Conservation (phyloP, 2,797 vertebrate genomes). For the Alca torda region DNA sequence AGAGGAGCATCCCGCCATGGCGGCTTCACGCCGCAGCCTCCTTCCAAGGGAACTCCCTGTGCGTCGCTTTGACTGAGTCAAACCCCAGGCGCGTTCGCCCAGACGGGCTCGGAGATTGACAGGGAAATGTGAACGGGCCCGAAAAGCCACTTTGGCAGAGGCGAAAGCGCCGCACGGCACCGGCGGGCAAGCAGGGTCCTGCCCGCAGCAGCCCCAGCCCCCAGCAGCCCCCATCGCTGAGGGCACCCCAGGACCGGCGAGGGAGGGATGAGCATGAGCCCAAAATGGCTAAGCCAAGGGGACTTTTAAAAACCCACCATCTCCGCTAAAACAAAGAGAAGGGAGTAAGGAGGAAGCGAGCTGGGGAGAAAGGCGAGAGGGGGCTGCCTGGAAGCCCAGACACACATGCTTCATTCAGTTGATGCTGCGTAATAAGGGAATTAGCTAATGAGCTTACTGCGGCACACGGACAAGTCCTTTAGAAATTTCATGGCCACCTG, state of each 20-base stretch:
- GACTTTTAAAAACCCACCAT: neutral
- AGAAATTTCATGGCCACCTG: neutral
- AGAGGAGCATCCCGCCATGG: neutral
- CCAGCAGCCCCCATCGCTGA: neutral
- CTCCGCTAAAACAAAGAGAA: neutral
- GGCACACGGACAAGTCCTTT: neutral
- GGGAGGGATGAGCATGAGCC: neutral
- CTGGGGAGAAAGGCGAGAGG: neutral
- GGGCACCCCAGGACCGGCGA: accelerated
- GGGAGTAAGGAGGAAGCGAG: neutral
- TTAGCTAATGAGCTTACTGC: conserved; percentile 52
- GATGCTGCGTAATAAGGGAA: neutral
- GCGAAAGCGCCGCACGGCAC: neutral
- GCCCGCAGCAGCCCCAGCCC: neutral
- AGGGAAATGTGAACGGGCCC: conserved; percentile 33
- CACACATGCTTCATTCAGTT: neutral
- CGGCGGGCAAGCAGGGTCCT: conserved; percentile 56
- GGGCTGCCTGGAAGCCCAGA: neutral
- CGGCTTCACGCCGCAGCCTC: neutral
- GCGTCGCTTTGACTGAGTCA: conserved; percentile 40
- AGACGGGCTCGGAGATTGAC: conserved; percentile 55
- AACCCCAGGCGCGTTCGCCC: conserved; percentile 1
- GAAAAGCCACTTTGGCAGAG: conserved; percentile 55
- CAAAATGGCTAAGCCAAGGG: neutral
- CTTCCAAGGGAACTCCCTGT: conserved; percentile 8